Conservation (phyloP, 2,888 invertebrate species). For the Leptothorax acervorum region DNA sequence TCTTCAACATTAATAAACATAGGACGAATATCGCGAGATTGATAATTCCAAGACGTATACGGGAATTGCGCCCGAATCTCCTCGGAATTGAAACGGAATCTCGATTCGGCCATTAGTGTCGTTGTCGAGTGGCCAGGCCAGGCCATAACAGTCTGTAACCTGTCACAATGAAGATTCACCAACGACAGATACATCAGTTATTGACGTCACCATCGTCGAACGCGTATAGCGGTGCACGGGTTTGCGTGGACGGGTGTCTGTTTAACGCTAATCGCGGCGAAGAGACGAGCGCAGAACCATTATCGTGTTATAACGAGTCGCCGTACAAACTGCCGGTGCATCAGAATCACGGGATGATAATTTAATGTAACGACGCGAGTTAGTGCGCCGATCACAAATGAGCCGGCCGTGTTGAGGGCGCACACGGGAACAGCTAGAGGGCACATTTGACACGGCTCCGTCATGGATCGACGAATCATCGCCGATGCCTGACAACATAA, state of each 20-base stretch:
- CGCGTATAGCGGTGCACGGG: constrained; percentile 51
- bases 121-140: constrained; percentile 16
- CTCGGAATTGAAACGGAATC: constrained; percentile 9
- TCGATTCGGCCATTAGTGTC: constrained; percentile 42
- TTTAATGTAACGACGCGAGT: constrained; percentile 79
- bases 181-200: constrained; percentile 52
- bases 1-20: neutral
- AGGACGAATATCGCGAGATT: neutral
- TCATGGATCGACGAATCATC: constrained; percentile 84
- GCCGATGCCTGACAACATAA: constrained; percentile 84
- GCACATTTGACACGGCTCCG: constrained; percentile 80
- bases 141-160: constrained; percentile 51
- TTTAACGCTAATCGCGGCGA: constrained; percentile 64
- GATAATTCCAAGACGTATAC: constrained; percentile 14
- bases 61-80: neutral
- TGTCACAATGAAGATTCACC: constrained; percentile 53
- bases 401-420: constrained; percentile 68
- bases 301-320: constrained; percentile 76
- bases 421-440: constrained; percentile 71
- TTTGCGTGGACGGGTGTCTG: constrained; percentile 67
- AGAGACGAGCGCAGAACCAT: constrained; percentile 70
- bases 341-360: constrained; percentile 79
- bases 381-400: constrained; percentile 77
- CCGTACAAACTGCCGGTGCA: constrained; percentile 74
- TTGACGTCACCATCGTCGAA: constrained; percentile 53